These are phyloP conservation scores for Sphaerodactylus townsendi DNA, from an alignment of 2,113 vertebrate genomes.

Conservation along the genomic window DNA sequence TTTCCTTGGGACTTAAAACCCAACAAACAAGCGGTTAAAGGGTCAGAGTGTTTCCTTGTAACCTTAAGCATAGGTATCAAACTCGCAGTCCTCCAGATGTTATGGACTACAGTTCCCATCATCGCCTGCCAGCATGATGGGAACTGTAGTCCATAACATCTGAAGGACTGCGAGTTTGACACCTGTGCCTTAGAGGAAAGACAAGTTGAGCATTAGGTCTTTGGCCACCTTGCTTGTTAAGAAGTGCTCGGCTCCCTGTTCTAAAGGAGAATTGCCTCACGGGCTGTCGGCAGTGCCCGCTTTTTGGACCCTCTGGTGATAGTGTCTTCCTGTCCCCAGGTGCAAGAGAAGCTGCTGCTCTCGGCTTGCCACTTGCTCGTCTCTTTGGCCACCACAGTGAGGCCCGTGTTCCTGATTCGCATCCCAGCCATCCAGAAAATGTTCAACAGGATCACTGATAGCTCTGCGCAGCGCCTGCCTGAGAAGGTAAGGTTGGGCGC, in stretches of 20 bases:
- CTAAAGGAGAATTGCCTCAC: background rate
- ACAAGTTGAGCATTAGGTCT: rapidly evolving
- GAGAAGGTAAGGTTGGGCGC: constrained; percentile 80
- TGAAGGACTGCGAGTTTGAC: too few relatives aligned
- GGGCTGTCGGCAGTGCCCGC: background rate
- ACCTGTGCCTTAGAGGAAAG: too few relatives aligned
- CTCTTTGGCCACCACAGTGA: constrained; percentile 91
- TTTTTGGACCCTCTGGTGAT: background rate
- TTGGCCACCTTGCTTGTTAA: rapidly evolving
- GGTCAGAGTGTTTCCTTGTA: background rate
- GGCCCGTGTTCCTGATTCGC: constrained; percentile 92
- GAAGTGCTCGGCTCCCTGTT: rapidly evolving
- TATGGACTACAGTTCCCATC: too few relatives aligned
- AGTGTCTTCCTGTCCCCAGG: constrained; percentile 68
- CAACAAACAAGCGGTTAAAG: background rate
- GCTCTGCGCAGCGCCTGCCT: constrained; percentile 83
- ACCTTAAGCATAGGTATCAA: too few relatives aligned
- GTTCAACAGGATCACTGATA: constrained; percentile 92
- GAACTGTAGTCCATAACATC: too few relatives aligned
- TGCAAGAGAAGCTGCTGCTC: constrained; percentile 93
- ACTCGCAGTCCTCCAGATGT: too few relatives aligned
- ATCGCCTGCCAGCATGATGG: too few relatives aligned
- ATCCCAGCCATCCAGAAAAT: constrained; percentile 92
- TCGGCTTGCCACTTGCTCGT: constrained; percentile 93
- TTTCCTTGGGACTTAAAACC: background rate